Base-by-base conservation (phyloP, 1,140 invertebrate genomes). In the Agrypnia vestita region DNA sequence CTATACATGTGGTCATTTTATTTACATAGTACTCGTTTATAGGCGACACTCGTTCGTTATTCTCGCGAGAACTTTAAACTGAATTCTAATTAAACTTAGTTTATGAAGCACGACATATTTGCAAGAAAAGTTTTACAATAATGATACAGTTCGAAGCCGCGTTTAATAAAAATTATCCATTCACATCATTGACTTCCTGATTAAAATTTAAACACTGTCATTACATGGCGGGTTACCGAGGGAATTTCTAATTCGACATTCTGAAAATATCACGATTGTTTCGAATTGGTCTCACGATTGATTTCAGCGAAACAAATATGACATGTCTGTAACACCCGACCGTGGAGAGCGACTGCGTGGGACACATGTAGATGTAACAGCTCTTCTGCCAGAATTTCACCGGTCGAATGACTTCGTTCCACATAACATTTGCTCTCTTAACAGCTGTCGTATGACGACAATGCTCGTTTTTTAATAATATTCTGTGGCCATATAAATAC, bases 251-350 rank as follows among this genome's bases (percentile, higher is more conserved):
- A 71, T 49, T 71, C 51, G 19, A 69, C 64, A 69, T 69, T 69
- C 46, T 47, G 43, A 15, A 71, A 53, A 53, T 25, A 71, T 71
- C 67, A 71, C 67, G 67, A 51, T 71, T 71, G 17, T 71, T 71
- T 71, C 67, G 25, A 7, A 12, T 11, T 35, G 25, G 10, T 35
- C 59, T 21, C 25, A 56, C 53, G 17, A 8, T n/a, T 56, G 53
- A 7, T 56, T n/a, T 17, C 17, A 56, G n/a, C 17, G n/a, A 56
- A 56, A 56, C 17, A 56, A 15, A 56, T 56, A 35, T 62, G 21
- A 62, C 21, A 62, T 62, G 59, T 21, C n/a, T 13, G 53, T 15
- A 17, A 56, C n/a, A 56, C 53, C 25, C 25, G 25, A 35, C 6
- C 25, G 25, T 35, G 25, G 25, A 6, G 1, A 35, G 25, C 25